phyloP scores from a whole-genome alignment of 2,797 vertebrate genomes.

The Champsocephalus esox region DNA sequence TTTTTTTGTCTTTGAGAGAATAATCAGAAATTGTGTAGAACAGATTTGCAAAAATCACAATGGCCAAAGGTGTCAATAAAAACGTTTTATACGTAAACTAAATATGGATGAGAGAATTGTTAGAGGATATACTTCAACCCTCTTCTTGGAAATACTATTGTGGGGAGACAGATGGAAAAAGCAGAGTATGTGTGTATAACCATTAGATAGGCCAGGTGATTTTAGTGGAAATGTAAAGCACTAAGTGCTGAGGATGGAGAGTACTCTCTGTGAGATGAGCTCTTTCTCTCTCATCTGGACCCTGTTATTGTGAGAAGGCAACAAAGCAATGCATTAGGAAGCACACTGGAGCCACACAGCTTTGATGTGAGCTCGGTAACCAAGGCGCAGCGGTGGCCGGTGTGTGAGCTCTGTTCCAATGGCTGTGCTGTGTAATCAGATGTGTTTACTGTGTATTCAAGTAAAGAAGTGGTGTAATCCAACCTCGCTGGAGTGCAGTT shows the following conservation, averaged over 20 bases:
- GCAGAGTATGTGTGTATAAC: conserved; percentile 59
- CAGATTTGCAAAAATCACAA: conserved; percentile 18
- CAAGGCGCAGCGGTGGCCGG: conserved; percentile 79
- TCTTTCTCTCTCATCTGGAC: conserved; percentile 85
- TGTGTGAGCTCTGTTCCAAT: conserved; percentile 81
- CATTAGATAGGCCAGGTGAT: conserved; percentile 85
- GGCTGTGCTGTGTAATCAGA: conserved; percentile 84
- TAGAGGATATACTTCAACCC: conserved; percentile 53
- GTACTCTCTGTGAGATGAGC: conserved; percentile 78
- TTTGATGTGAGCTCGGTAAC: conserved; percentile 86
- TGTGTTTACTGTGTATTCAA: conserved; percentile 81
- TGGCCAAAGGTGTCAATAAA: conserved; percentile 30
- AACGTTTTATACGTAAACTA: conserved; percentile 44
- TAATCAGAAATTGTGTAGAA: background rate
- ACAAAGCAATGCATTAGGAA: conserved; percentile 87
- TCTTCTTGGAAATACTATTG: conserved; percentile 69
- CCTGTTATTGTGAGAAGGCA: conserved; percentile 85
- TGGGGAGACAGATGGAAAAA: conserved; percentile 70
- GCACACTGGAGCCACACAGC: conserved; percentile 79
- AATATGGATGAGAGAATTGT: conserved; percentile 66
- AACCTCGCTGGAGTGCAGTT: conserved; percentile 71
- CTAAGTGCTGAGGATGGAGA: conserved; percentile 83
- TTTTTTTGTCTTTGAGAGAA: background rate
- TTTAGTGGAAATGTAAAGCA: conserved; percentile 85
- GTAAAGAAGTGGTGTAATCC: conserved; percentile 79